These are phyloP conservation scores for Polypterus bichir DNA, from an alignment of 2,113 vertebrate genomes.

Conservation along the genomic window DNA sequence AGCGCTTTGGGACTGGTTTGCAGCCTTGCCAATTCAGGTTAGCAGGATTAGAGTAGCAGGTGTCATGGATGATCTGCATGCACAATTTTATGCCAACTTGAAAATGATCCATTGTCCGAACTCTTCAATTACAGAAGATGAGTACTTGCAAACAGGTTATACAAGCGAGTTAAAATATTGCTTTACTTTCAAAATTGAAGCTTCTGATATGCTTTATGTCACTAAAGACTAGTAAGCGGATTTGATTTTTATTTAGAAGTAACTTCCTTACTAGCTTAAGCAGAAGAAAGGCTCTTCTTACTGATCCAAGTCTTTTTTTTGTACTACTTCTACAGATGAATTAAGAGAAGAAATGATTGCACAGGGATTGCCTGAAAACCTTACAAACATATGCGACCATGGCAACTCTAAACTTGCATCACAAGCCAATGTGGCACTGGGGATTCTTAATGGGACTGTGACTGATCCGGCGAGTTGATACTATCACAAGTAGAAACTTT, in stretches of 20 bases:
- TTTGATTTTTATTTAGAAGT: not conserved
- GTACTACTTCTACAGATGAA: slow-evolving; percentile 25
- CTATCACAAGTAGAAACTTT: not conserved
- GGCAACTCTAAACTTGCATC: slow-evolving; percentile 51
- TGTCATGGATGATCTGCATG: too few species aligned
- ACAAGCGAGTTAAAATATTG: too few species aligned
- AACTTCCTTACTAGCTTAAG: not conserved
- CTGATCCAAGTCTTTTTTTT: not conserved
- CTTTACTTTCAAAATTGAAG: too few species aligned
- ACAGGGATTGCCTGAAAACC: slow-evolving; percentile 54
- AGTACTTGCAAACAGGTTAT: not conserved
- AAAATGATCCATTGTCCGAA: not conserved
- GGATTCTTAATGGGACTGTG: slow-evolving; percentile 36
- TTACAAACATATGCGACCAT: slow-evolving; percentile 48
- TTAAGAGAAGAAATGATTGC: slow-evolving; percentile 61
- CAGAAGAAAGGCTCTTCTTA: slow-evolving; percentile 1
- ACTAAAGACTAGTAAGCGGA: not conserved
- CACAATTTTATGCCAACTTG: not conserved
- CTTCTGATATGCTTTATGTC: too few species aligned
- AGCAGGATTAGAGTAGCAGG: slow-evolving; percentile 8
- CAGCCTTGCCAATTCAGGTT: slow-evolving; percentile 68
- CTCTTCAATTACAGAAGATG: not conserved
- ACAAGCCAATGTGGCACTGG: slow-evolving; percentile 50
- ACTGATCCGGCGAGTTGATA: not conserved
- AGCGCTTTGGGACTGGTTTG: slow-evolving; percentile 65